These are phyloP conservation scores for Marcusenius ussheri DNA, from an alignment of 2,113 vertebrate genomes.

Conservation along the genomic window DNA sequence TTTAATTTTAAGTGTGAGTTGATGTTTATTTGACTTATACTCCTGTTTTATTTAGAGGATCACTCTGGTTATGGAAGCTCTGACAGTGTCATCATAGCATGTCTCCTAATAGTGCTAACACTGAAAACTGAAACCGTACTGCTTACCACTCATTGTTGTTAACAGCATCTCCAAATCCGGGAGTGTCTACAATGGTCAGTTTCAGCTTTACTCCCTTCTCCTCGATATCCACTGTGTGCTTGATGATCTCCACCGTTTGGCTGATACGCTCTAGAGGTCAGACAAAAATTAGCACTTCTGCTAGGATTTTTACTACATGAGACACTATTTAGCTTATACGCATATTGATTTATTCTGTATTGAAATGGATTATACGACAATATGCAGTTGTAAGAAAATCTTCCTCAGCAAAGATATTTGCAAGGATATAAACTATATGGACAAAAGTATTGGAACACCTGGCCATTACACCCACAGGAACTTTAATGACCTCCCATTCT, in stretches of 20 bases:
- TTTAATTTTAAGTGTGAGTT: background rate
- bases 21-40: background rate
- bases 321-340: background rate
- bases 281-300: background rate
- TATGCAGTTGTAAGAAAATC: background rate
- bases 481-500: too few relatives aligned
- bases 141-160: constrained; percentile 96
- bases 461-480: background rate
- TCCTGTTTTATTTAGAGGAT: background rate
- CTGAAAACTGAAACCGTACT: background rate
- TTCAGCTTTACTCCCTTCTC: constrained; percentile 98
- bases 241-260: constrained; percentile 94
- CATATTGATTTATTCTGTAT: background rate
- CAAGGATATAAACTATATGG: background rate
- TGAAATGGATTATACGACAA: background rate
- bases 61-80: background rate
- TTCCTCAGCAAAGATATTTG: background rate
- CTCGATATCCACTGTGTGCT: constrained; percentile 96
- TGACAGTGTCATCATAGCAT: background rate
- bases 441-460: background rate
- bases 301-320: background rate
- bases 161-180: constrained; percentile 93
- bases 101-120: background rate
- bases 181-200: constrained; percentile 95
- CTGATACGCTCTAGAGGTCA: constrained; percentile 78